Evolutionary conservation across 2,888 invertebrate species (phyloP).

Genomic region (Diarsia dahlii): DNA sequence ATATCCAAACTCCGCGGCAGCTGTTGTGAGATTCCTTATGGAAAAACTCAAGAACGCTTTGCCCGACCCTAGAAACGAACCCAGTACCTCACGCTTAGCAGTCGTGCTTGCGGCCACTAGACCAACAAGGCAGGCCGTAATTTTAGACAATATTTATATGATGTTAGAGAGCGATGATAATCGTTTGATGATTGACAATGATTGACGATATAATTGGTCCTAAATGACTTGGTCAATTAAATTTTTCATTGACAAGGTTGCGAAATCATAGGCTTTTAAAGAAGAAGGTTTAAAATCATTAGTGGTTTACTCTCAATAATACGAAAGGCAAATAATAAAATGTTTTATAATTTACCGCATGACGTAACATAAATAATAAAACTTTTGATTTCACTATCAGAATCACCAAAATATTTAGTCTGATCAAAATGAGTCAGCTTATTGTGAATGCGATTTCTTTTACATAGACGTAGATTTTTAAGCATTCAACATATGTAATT

Average conservation of each 20-base stretch:
- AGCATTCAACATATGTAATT: conserved; percentile 14
- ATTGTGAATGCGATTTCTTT: conserved; percentile 36
- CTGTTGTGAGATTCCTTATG: too few relatives aligned
- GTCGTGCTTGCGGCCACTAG: too few relatives aligned
- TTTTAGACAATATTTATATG: conserved; percentile 10
- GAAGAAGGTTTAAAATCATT: not conserved
- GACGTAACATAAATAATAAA: conserved; percentile 25
- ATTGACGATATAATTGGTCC: conserved; percentile 9
- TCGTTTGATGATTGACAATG: not conserved
- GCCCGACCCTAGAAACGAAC: too few relatives aligned
- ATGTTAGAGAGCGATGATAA: not conserved
- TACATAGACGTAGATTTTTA: not conserved
- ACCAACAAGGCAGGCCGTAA: not conserved
- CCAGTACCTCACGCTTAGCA: too few relatives aligned
- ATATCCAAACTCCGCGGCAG: too few relatives aligned
- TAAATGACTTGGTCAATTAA: conserved; percentile 2
- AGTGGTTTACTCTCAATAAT: not conserved
- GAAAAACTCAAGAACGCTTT: too few relatives aligned
- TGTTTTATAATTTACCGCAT: conserved; percentile 28
- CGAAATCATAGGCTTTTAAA: not conserved
- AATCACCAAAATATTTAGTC: not conserved
- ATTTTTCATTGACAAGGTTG: not conserved
- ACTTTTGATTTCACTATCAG: conserved; percentile 22
- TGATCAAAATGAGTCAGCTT: conserved; percentile 5
- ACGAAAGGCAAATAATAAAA: conserved; percentile 10